Conservation (phyloP, 2,113 vertebrate genomes). For the Chionomys nivalis region DNA sequence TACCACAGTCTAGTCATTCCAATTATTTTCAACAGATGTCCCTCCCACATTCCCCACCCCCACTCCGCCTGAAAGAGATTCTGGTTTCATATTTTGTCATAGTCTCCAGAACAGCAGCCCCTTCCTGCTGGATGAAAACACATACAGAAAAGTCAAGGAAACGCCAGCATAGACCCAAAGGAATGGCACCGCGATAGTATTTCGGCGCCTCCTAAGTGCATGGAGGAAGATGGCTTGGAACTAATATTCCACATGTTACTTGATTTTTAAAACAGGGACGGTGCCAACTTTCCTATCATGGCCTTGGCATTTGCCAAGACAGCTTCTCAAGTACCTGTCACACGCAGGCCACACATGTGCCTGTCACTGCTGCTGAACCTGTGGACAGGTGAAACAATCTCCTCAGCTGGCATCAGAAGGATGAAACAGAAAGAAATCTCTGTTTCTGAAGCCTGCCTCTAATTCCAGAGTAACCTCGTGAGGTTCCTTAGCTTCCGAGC, state of each 20-base stretch:
- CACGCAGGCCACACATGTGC: rapidly evolving
- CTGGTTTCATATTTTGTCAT: background rate
- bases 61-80: background rate
- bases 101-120: background rate
- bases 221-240: background rate
- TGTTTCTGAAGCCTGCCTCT: background rate
- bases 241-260: background rate
- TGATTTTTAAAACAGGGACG: background rate
- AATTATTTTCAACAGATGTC: background rate
- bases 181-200: background rate
- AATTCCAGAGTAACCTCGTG: background rate
- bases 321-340: background rate
- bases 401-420: background rate
- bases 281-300: background rate
- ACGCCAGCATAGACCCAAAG: background rate
- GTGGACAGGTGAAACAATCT: background rate
- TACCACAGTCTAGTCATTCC: background rate
- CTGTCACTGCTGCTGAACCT: background rate
- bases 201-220: background rate
- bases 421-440: background rate
- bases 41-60: background rate
- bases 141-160: background rate
- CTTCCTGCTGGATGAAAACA: background rate
- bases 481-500: constrained; percentile 8
- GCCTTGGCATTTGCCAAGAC: background rate